Evolutionary conservation across 2,888 invertebrate genomes (phyloP), one percentile per base, ranked within the genome.

Genomic region (Drosophila monieri): DNA sequence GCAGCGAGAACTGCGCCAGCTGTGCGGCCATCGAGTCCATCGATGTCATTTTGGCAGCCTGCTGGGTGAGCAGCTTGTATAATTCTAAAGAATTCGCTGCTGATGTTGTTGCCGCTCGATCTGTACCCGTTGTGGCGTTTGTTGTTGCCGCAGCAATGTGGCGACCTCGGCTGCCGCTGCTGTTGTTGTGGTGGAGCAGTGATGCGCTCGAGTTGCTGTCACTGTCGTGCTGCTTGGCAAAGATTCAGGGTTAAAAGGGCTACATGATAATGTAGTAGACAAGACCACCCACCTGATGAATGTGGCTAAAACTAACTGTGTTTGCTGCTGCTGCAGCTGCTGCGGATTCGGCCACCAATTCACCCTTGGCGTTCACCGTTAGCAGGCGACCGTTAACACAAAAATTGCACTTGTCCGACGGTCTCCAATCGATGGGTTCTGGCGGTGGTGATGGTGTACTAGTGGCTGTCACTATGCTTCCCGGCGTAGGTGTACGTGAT

Each of bases 381-480:
- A 92, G 93, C 92, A 94, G 93, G 92, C 94, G 94, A 92, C 94
- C 94, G 93, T 94, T 94, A 91, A 94, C 95, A 92, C 96, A 96
- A 92, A 96, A 96, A 93, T 95, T 95, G 92, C 96, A 96, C 93
- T 96, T 96, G 91, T 95, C 95, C 91, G 95, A 93, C 85, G 96
- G 96, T 91, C 94, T 95, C 96, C 96, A 96, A 91, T 96, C 96
- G 90, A 93, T 91, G 52, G 94, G 94, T 75, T 87, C 88, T 73
- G 86, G 78, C 78, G 88, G 85, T 85, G 88, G 83, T 87, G 85
- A 78, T 75, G 88, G 77, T 79, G 77, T 70, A 73, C 73, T 79
- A 53, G 81, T 85, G 81, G 78, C 60, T 47, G 47, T 54, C 54
- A 47, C 54, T 46, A 46, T 55, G 54, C 32, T 47, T 15, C 41